A percentile compares a stretch with the other conserved stretches of the same genome.
Conservation (phyloP, 2,113 vertebrate species). For the Peucedramus taeniatus region DNA sequence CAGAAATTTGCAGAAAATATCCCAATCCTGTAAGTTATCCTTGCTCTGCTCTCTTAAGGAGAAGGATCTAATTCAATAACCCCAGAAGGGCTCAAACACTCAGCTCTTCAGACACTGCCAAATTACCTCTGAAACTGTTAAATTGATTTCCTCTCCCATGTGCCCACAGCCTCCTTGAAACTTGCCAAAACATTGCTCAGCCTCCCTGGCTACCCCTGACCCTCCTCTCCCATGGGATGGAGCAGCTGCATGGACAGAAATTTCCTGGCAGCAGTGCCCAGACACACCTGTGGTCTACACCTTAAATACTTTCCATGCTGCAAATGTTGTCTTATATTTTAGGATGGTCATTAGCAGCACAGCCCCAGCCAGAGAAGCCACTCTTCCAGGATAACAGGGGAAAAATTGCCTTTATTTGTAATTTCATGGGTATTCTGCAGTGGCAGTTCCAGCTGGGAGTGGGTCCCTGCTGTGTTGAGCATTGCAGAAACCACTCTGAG, state of each 20-base stretch:
- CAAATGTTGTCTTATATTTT: background rate
- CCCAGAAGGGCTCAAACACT: background rate
- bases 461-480: background rate
- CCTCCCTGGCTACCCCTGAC: background rate
- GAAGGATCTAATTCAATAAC: background rate
- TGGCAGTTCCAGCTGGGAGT: background rate
- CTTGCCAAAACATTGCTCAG: background rate
- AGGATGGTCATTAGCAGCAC: rapidly evolving
- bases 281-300: background rate
- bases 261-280: background rate
- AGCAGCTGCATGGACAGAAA: background rate
- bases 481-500: rapidly evolving
- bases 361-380: background rate
- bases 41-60: rapidly evolving
- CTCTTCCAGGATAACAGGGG: background rate
- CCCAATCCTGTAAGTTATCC: background rate
- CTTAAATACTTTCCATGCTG: rapidly evolving
- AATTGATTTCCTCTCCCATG: background rate
- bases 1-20: background rate
- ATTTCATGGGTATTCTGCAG: background rate
- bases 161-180: rapidly evolving
- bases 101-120: background rate
- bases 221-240: rapidly evolving
- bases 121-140: background rate
- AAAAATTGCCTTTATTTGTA: background rate